phyloP scores from a whole-genome alignment of 2,797 vertebrate genomes.

The Phataginus tricuspis region DNA sequence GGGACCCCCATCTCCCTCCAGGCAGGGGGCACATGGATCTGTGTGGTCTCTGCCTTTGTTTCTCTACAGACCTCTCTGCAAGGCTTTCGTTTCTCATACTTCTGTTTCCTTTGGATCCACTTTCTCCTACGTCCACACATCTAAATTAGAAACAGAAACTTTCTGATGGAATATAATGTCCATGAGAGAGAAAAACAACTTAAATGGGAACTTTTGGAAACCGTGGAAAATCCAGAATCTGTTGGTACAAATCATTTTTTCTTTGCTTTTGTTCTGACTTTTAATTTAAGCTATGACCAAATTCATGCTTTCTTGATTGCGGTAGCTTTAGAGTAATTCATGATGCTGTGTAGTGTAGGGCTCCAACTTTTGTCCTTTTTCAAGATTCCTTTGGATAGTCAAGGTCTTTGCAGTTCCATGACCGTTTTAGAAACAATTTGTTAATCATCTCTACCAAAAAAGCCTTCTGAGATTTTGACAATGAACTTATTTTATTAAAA shows the following conservation, averaged over 20 bases:
- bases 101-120: not conserved
- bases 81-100: not conserved
- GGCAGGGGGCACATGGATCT: rapidly evolving
- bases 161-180: not conserved
- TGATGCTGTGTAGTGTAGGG: not conserved
- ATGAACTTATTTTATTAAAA: not conserved
- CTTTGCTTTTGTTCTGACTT: not conserved
- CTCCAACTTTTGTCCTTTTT: not conserved
- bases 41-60: not conserved
- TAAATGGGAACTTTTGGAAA: not conserved
- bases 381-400: not conserved
- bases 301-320: not conserved
- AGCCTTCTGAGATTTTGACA: not conserved
- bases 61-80: not conserved
- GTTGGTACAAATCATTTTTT: not conserved
- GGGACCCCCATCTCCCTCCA: rapidly evolving
- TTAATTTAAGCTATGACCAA: not conserved
- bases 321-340: not conserved
- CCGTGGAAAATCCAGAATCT: not conserved
- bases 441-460: not conserved
- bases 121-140: not conserved
- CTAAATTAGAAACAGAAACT: not conserved
- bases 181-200: not conserved
- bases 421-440: not conserved
- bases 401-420: not conserved